phyloP scores from a whole-genome alignment of 1,140 invertebrate species.

The Drosophila orosa region DNA sequence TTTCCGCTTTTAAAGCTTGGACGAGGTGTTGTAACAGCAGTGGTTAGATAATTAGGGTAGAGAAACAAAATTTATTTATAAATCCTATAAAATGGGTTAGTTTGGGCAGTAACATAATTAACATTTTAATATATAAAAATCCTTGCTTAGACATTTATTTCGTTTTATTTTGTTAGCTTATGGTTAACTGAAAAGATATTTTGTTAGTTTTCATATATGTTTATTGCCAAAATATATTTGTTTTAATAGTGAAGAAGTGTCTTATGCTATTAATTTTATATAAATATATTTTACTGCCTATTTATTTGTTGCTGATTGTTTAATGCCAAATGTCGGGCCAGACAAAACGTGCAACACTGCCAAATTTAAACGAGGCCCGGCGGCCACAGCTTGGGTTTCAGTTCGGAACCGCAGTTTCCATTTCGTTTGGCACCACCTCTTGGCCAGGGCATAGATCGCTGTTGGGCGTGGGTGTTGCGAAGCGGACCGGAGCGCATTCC shows the following conservation, averaged over 20 bases:
- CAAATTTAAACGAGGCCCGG: constrained; percentile 20
- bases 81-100: not conserved
- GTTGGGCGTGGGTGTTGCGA: constrained; percentile 22
- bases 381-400: constrained; percentile 16
- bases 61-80: not conserved
- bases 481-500: constrained; percentile 30
- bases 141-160: not conserved
- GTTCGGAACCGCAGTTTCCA: constrained; percentile 19
- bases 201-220: not conserved
- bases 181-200: not conserved
- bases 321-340: not conserved
- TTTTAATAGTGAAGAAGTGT: too few relatives aligned
- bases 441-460: constrained; percentile 27
- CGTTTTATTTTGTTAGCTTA: not conserved
- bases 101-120: too few relatives aligned
- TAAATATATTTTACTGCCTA: not conserved
- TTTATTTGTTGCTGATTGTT: constrained; percentile 9
- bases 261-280: not conserved
- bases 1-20: constrained; percentile 24
- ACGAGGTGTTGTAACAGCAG: not conserved
- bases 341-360: constrained; percentile 38
- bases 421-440: constrained; percentile 25
- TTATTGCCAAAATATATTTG: not conserved
- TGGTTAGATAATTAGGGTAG: not conserved
- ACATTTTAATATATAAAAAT: too few relatives aligned